Conservation (phyloP, 1,140 invertebrate species). For the Sitodiplosis mosellana region DNA sequence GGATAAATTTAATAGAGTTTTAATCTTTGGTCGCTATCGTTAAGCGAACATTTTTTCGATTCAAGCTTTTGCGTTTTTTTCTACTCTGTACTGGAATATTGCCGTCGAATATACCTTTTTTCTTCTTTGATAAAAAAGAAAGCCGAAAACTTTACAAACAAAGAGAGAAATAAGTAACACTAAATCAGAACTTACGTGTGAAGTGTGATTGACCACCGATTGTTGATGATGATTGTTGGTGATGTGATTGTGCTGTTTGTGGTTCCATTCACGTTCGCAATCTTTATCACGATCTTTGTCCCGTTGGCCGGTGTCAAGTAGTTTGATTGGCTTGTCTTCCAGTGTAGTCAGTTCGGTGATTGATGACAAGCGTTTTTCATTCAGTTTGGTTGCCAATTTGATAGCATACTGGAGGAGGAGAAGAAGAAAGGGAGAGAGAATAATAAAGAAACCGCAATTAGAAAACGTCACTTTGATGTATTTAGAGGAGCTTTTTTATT, state of each 20-base stretch:
- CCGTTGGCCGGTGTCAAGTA: slow-evolving; percentile 33
- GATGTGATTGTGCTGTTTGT: slow-evolving; percentile 4
- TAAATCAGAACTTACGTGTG: slow-evolving; percentile 6
- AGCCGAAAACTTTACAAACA: not conserved
- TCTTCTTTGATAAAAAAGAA: too few relatives aligned
- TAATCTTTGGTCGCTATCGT: too few relatives aligned
- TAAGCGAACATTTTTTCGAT: too few relatives aligned
- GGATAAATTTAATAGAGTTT: too few relatives aligned
- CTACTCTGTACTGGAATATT: too few relatives aligned
- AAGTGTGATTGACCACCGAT: slow-evolving; percentile 2
- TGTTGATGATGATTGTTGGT: slow-evolving; percentile 4
- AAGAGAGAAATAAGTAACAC: too few relatives aligned
- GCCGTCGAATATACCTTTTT: too few relatives aligned
- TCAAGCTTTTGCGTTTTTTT: too few relatives aligned
- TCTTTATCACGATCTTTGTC: slow-evolving; percentile 27
- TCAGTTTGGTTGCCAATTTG: slow-evolving; percentile 36
- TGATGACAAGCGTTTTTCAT: slow-evolving; percentile 31
- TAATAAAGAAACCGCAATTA: not conserved
- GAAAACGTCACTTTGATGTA: not conserved
- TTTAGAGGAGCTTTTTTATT: not conserved
- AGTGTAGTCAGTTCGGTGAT: slow-evolving; percentile 27
- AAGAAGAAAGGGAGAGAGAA: slow-evolving; percentile 2
- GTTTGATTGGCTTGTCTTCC: slow-evolving; percentile 35
- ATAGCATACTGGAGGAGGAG: slow-evolving; percentile 33
- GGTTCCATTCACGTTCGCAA: slow-evolving; percentile 7